Percentiles rank a stretch among this genome's conserved stretches.
Conservation (phyloP, 2,888 invertebrate species). For the Thalpophila matura region DNA sequence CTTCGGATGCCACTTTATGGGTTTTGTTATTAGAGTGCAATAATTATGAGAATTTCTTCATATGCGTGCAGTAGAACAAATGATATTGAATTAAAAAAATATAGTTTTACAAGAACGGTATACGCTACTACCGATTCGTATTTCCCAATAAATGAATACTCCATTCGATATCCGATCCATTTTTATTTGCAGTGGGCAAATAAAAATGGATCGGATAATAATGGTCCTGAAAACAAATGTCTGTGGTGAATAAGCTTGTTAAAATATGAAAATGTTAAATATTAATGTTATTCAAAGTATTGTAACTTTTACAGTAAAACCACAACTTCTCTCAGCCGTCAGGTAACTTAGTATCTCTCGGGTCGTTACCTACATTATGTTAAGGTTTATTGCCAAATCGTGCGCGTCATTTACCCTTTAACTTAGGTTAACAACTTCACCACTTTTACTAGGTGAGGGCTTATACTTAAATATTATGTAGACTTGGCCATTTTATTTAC, state of each 20-base stretch:
- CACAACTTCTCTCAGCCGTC: conserved; percentile 25
- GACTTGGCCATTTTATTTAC: background rate
- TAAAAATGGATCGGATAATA: conserved; percentile 41
- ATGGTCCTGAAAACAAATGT: conserved; percentile 20
- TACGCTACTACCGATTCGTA: no score
- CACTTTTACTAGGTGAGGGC: conserved; percentile 33
- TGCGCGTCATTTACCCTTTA: conserved; percentile 40
- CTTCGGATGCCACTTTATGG: conserved; percentile 37
- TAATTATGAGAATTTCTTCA: no score
- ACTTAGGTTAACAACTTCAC: conserved; percentile 25
- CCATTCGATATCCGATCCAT: no score
- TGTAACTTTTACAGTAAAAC: conserved; percentile 23
- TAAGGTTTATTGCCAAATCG: conserved; percentile 48
- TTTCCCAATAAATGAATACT: no score
- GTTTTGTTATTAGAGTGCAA: no score
- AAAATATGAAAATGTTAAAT: conserved; percentile 21
- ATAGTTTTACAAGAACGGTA: no score
- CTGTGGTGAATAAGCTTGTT: conserved; percentile 1
- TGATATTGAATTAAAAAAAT: no score
- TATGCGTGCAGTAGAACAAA: no score
- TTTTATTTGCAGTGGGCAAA: no score
- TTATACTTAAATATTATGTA: background rate
- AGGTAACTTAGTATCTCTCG: conserved; percentile 50
- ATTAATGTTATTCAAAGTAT: conserved; percentile 17
- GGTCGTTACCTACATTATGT: conserved; percentile 55